Percentiles rank a stretch among this genome's conserved stretches.
These are phyloP conservation scores for Phallusia fumigata DNA, from an alignment of 23 tunicate genomes.

Conservation along the genomic window DNA sequence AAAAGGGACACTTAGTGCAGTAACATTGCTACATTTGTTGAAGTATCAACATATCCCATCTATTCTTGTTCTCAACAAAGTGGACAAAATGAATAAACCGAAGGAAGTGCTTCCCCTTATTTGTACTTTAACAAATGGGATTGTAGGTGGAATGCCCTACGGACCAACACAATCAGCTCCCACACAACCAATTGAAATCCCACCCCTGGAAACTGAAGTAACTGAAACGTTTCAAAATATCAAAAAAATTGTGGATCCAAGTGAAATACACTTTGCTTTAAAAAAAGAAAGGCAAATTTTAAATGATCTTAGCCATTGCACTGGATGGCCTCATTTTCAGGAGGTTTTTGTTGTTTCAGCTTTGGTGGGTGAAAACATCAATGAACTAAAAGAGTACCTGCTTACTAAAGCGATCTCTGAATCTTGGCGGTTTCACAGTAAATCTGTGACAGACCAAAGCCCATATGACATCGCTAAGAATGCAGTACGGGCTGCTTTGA, in stretches of 20 bases:
- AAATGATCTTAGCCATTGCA: constrained; percentile 45
- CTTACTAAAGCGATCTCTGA: constrained; percentile 32
- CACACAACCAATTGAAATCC: constrained; percentile 28
- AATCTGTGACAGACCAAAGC: constrained; percentile 52
- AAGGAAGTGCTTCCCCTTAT: constrained; percentile 25
- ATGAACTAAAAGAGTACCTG: constrained; percentile 39
- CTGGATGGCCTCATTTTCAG: constrained; percentile 91
- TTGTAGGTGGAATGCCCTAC: constrained; percentile 27
- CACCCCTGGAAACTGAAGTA: constrained; percentile 37
- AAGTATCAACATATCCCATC: constrained; percentile 58
- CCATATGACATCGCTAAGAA: constrained; percentile 46
- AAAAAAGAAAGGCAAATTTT: constrained; percentile 54
- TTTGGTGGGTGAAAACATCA: neutral
- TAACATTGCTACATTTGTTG: constrained; percentile 57
- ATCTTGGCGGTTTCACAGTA: constrained; percentile 65
- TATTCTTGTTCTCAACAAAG: constrained; percentile 70
- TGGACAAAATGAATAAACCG: constrained; percentile 24
- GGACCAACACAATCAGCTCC: neutral
- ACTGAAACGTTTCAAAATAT: constrained; percentile 23
- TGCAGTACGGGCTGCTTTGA: constrained; percentile 54
- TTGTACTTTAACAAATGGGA: constrained; percentile 25
- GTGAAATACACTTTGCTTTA: constrained; percentile 28
- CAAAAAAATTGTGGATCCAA: constrained; percentile 9
- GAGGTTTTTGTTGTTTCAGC: constrained; percentile 92
- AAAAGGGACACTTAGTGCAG: constrained; percentile 63